Evolutionary conservation across 2,113 vertebrate species (phyloP).

Genomic region (Cepphus grylle): DNA sequence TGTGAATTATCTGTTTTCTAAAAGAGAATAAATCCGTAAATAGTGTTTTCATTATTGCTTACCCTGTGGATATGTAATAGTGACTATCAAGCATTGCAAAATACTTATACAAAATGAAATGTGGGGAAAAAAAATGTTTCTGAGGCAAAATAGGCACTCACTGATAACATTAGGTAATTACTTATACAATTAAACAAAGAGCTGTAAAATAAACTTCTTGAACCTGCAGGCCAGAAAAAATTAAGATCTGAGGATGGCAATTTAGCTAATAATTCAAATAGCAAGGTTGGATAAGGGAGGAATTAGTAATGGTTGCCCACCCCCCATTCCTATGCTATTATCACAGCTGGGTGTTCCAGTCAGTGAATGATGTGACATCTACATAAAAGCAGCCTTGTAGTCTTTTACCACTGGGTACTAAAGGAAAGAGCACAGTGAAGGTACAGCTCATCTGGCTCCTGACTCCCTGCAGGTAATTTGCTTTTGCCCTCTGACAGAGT

Average conservation of each 20-base stretch:
- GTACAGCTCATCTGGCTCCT: slow-evolving; percentile 40
- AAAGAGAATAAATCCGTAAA: neutral
- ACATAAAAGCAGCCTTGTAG: slow-evolving; percentile 58
- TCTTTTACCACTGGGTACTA: slow-evolving; percentile 25
- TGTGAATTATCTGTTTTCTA: neutral
- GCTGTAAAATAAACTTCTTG: slow-evolving; percentile 35
- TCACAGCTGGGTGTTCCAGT: slow-evolving; percentile 58
- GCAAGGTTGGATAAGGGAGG: slow-evolving; percentile 36
- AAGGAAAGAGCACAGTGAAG: slow-evolving; percentile 30
- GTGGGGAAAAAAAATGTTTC: neutral
- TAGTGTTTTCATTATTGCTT: neutral
- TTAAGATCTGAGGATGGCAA: slow-evolving; percentile 20
- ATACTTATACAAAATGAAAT: neutral
- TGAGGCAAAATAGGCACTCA: neutral
- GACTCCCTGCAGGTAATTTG: slow-evolving; percentile 61
- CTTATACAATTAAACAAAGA: slow-evolving; percentile 41
- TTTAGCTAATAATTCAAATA: slow-evolving; percentile 65
- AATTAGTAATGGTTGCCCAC: slow-evolving; percentile 54
- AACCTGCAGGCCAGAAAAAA: slow-evolving; percentile 26
- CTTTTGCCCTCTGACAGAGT: slow-evolving; percentile 54
- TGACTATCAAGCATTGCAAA: neutral
- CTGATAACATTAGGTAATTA: neutral
- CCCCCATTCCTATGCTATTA: slow-evolving; percentile 46
- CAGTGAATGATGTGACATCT: slow-evolving; percentile 60
- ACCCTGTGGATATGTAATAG: neutral